Conservation (phyloP, 2,888 invertebrate species). For the Acanthosepion pharaonis region DNA sequence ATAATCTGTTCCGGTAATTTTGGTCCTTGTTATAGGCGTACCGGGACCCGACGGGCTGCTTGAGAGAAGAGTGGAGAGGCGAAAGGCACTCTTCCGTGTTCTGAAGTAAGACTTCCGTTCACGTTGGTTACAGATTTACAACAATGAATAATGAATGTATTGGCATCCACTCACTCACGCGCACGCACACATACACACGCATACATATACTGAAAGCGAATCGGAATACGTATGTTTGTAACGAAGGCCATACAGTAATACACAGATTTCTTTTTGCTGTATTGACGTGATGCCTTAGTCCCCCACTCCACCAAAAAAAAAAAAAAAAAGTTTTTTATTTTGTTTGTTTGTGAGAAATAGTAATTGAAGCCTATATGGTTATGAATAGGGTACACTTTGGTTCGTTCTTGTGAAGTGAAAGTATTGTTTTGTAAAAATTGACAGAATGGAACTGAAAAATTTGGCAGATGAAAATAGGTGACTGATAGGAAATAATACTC, state of each 20-base stretch:
- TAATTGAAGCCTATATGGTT: background rate
- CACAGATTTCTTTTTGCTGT: background rate
- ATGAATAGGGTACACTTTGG: background rate
- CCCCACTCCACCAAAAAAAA: too few species aligned
- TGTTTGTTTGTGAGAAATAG: background rate
- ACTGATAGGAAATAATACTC: too few species aligned
- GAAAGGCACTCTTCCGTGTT: conserved; percentile 10
- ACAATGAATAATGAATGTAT: background rate
- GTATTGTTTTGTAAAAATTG: background rate
- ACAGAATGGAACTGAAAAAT: background rate
- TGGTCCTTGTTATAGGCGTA: background rate
- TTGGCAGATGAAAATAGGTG: too few species aligned
- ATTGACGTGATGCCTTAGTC: background rate
- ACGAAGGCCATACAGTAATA: background rate
- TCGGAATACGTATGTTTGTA: background rate
- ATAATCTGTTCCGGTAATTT: conserved; percentile 33
- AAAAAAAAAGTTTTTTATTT: too few species aligned
- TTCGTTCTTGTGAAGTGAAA: background rate
- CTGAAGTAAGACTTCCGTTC: background rate
- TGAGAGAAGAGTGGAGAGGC: background rate
- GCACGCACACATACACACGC: background rate
- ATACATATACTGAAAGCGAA: background rate
- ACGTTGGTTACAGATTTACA: background rate
- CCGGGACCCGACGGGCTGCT: background rate
- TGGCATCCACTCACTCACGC: background rate